Percentiles rank a stretch among this genome's conserved stretches.
Conservation (phyloP, 2,888 invertebrate genomes). For the Cremastobaeus sp. region DNA sequence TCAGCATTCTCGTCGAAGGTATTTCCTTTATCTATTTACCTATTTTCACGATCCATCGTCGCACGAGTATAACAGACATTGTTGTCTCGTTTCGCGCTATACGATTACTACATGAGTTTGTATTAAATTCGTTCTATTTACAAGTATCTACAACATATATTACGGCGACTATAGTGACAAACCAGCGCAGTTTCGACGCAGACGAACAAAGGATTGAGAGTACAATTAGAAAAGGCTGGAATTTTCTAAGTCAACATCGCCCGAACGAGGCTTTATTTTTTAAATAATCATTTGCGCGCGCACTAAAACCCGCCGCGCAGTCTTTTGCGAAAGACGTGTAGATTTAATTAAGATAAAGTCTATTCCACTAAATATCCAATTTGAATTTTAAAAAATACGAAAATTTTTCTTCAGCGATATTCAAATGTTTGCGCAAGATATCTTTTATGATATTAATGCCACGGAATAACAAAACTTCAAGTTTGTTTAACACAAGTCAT, state of each 20-base stretch:
- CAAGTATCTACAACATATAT: constrained; percentile 51
- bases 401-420: constrained; percentile 17
- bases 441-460: no score
- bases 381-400: constrained; percentile 31
- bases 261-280: constrained; percentile 4
- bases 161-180: constrained; percentile 34
- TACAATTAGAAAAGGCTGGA: no score
- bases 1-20: constrained; percentile 27
- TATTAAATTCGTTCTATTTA: constrained; percentile 50
- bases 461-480: no score
- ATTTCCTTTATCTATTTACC: constrained; percentile 54
- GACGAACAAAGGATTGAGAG: constrained; percentile 25
- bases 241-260: no score
- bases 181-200: constrained; percentile 12
- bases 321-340: constrained; percentile 20
- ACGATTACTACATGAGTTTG: constrained; percentile 42
- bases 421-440: constrained; percentile 28
- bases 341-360: constrained; percentile 51
- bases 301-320: no score
- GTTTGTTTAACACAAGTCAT: no score
- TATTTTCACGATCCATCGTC: constrained; percentile 45
- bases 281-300: no score
- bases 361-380: no score
- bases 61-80: constrained; percentile 38
- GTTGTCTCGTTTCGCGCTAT: constrained; percentile 27